Conservation (phyloP, 2,888 invertebrate genomes). For the Epinotia brunnichana region DNA sequence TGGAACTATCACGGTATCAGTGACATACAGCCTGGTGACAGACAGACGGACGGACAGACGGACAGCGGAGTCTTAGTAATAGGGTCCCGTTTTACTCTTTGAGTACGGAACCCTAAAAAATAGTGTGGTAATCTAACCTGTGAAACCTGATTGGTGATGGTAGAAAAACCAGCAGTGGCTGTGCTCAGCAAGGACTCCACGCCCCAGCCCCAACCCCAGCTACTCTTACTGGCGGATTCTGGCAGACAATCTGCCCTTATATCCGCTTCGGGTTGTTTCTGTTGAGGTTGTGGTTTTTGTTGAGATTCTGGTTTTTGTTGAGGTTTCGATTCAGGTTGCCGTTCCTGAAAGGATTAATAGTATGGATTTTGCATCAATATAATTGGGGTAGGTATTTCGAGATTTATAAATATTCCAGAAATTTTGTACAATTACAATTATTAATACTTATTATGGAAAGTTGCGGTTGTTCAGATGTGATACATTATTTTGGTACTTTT, state of each 20-base stretch:
- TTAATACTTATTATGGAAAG: too few relatives aligned
- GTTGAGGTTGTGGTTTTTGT: slow-evolving; percentile 27
- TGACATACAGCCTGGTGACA: too few relatives aligned
- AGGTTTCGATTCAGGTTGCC: slow-evolving; percentile 31
- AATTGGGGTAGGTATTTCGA: too few relatives aligned
- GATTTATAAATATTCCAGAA: too few relatives aligned
- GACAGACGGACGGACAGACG: too few relatives aligned
- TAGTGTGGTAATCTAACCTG: slow-evolving; percentile 72
- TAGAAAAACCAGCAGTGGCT: slow-evolving; percentile 89
- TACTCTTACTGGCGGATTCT: slow-evolving; percentile 53
- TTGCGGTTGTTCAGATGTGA: too few relatives aligned
- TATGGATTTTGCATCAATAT: not conserved
- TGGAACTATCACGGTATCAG: too few relatives aligned
- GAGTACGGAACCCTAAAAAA: too few relatives aligned
- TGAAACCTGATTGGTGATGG: slow-evolving; percentile 91
- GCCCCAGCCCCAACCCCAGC: slow-evolving; percentile 90
- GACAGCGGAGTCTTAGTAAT: too few relatives aligned
- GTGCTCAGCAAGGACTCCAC: slow-evolving; percentile 88
- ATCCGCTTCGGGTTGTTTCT: slow-evolving; percentile 51
- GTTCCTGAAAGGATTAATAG: slow-evolving; percentile 47
- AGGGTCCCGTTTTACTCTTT: too few relatives aligned
- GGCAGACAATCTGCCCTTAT: slow-evolving; percentile 65
- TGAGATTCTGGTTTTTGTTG: slow-evolving; percentile 1
- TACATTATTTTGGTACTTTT: too few relatives aligned
- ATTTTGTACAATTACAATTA: too few relatives aligned